Evolutionary conservation across 2,113 vertebrate species (phyloP), one percentile per base, ranked within the genome.

Genomic region (Myrmecobius fasciatus): DNA sequence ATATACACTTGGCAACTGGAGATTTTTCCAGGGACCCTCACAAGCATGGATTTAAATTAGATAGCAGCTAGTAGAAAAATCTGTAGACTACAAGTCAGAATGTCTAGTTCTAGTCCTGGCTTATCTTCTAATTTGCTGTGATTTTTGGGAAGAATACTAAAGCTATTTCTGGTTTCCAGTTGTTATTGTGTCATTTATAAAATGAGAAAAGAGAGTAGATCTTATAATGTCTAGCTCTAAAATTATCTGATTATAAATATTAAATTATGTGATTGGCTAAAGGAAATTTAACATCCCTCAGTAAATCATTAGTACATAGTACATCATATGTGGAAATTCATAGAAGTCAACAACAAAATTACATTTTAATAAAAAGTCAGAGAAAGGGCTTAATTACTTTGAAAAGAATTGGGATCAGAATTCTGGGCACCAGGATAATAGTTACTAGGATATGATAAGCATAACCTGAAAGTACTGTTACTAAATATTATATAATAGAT

Each of bases 1-100:
- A 91, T 53, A 46, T 60, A 92, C 54, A 31, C 48, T 25, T 91
- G 93, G 75, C 22, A 96, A 91, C 22, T 93, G 36, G 28, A 95
- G 25, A 83, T 95, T 96, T 92, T 97, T 90, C 22, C 36, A 90
- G 6, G 92, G 53, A 97, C 54, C 93, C 89, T 93, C 67, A 95
- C 91, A 93, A 75, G 67, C 91, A 96, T 96, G 6, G 0, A 95
- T 96, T 94, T 93, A 26, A 91, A 83, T 83, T 43, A 43, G 17
- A 43, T 22, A 83, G 1, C 17, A 43, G 3, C n/a, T 43, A 83
- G 20, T 83, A 83, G 17, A 83, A 83, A 43, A n/a, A 83, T 83
- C 22, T 43, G n/a, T 43, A 43, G 67, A 43, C n/a, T 22, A 43
- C 2, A 83, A 83, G 36, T 22, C n/a, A 83, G n/a, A 83, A 43